These are phyloP conservation scores for Solenodon paradoxus DNA, from an alignment of 2,113 vertebrate genomes.

Conservation along the genomic window DNA sequence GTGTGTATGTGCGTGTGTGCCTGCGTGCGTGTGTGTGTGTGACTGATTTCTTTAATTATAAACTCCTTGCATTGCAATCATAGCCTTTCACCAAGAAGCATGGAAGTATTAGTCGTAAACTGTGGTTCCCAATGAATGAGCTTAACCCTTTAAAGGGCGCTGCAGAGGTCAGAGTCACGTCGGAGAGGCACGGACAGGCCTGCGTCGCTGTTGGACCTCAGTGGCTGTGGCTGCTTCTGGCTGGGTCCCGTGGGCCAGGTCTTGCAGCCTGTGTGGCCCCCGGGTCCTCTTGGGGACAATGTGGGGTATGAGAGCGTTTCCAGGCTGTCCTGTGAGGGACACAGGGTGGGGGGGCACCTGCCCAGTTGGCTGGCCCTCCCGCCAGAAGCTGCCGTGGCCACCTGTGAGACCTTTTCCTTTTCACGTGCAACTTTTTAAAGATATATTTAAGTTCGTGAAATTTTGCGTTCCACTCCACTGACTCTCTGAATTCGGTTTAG, in stretches of 20 bases:
- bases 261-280: background rate
- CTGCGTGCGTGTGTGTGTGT: constrained; percentile 22
- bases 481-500: background rate
- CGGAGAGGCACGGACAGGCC: background rate
- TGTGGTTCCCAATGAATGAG: constrained; percentile 37
- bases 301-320: accelerated
- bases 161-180: accelerated
- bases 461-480: background rate
- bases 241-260: background rate
- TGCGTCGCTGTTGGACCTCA: accelerated
- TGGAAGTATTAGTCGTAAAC: constrained; percentile 36
- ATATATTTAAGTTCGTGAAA: background rate
- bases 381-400: accelerated
- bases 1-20: constrained; percentile 27
- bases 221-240: accelerated
- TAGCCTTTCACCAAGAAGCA: constrained; percentile 51
- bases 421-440: background rate
- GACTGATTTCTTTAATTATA: constrained; percentile 71
- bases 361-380: accelerated
- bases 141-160: background rate
- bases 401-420: background rate
- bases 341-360: accelerated
- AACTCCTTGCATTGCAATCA: constrained; percentile 56
- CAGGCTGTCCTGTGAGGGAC: background rate
- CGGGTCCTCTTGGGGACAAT: background rate